Evolutionary conservation across 2,113 vertebrate species (phyloP).

Genomic region (Dromas ardeola): DNA sequence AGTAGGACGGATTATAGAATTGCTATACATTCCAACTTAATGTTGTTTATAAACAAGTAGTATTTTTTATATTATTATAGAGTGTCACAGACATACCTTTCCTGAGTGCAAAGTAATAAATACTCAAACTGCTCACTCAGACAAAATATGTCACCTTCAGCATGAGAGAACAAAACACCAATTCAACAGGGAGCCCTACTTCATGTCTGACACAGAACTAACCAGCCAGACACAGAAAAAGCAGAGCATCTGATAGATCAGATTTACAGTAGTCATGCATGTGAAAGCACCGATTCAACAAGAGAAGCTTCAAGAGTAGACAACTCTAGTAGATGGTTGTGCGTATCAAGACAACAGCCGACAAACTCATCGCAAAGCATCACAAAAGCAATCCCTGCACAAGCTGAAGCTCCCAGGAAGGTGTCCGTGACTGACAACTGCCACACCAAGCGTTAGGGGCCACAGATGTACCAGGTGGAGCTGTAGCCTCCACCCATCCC

Average conservation of each 20-base stretch:
- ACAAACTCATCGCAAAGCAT: neutral
- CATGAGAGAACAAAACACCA: neutral
- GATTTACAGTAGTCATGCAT: neutral
- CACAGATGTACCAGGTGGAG: neutral
- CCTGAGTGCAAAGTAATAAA: neutral
- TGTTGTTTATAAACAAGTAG: neutral
- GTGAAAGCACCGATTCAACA: neutral
- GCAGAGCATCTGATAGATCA: neutral
- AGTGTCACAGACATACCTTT: neutral
- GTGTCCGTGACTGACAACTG: neutral
- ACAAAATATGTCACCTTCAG: neutral
- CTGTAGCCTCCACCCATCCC: neutral
- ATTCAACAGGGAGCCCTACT: neutral
- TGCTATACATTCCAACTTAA: neutral
- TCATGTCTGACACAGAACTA: neutral
- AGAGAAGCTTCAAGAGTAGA: neutral
- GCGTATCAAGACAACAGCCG: neutral
- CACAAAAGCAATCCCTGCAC: neutral
- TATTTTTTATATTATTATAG: neutral
- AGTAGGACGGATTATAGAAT: neutral
- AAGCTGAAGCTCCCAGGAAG: neutral
- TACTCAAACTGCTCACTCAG: neutral
- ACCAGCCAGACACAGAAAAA: neutral
- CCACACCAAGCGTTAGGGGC: neutral
- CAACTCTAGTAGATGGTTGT: neutral